phyloP scores from a whole-genome alignment of 2,888 invertebrate species.

The Caenorhabditis sp. region DNA sequence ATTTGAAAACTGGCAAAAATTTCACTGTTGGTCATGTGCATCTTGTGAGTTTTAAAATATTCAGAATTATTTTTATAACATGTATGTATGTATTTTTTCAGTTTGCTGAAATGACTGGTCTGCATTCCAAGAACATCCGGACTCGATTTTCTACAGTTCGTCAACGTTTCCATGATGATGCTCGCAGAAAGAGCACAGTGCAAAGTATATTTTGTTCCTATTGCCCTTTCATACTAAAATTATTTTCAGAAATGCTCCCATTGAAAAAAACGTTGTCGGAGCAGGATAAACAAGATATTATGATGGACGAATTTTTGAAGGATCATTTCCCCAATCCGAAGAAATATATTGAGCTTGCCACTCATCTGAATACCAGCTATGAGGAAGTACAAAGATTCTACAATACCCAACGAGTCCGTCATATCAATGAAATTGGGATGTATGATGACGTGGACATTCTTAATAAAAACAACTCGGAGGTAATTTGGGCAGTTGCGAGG shows the following conservation, averaged over 20 bases:
- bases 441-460: not conserved
- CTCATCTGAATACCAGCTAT: not conserved
- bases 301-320: not conserved
- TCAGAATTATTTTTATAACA: no score
- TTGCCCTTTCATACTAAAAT: no score
- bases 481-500: not conserved
- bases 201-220: not conserved
- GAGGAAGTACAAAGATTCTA: not conserved
- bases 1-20: not conserved
- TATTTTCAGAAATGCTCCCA: conserved; percentile 3
- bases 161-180: not conserved
- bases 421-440: not conserved
- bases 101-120: not conserved
- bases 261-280: not conserved
- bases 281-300: not conserved
- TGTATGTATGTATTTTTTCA: not conserved
- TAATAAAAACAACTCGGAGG: not conserved
- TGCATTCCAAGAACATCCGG: not conserved
- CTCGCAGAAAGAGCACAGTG: not conserved
- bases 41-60: not conserved
- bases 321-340: not conserved
- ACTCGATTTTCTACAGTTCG: not conserved
- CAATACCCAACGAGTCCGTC: not conserved
- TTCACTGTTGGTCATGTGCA: not conserved
- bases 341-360: not conserved